Percentiles rank a stretch among this genome's conserved stretches.
Conservation (phyloP, 2,113 vertebrate genomes). For the Osmerus eperlanus region DNA sequence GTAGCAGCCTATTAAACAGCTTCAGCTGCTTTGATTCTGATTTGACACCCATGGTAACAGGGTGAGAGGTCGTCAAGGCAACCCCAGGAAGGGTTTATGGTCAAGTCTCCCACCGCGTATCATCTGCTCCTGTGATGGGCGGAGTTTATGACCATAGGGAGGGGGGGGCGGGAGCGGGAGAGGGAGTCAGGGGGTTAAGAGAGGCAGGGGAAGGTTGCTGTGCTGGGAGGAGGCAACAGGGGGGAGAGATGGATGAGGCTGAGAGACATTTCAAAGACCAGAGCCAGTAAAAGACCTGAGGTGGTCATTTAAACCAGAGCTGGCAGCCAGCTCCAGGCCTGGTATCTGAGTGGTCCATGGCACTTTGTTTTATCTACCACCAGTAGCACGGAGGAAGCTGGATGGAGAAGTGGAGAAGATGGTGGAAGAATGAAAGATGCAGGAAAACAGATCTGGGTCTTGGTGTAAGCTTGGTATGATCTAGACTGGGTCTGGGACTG, state of each 20-base stretch:
- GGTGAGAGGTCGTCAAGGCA: not conserved
- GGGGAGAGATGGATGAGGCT: not conserved
- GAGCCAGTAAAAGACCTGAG: conserved; percentile 35
- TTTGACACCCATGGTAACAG: not conserved
- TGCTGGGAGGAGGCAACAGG: too few relatives aligned
- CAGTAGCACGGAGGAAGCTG: not conserved
- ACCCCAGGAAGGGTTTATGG: not conserved
- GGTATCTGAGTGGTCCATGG: conserved; percentile 45
- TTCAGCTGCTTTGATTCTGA: not conserved
- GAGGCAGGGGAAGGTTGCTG: too few relatives aligned
- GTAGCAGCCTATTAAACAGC: not conserved
- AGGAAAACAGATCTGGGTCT: too few relatives aligned
- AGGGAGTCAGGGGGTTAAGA: too few relatives aligned
- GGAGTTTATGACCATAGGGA: not conserved
- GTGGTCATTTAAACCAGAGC: conserved; percentile 27
- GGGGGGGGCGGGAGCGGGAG: not conserved
- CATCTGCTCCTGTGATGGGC: not conserved
- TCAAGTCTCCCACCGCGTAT: not conserved
- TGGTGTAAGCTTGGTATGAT: too few relatives aligned
- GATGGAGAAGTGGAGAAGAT: not conserved
- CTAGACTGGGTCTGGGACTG: too few relatives aligned
- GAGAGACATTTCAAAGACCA: not conserved
- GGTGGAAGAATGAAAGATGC: not conserved
- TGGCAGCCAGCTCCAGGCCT: conserved; percentile 23
- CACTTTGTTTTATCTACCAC: conserved; percentile 20